Conservation (phyloP, 2,888 invertebrate species). For the Ophion ellenae region DNA sequence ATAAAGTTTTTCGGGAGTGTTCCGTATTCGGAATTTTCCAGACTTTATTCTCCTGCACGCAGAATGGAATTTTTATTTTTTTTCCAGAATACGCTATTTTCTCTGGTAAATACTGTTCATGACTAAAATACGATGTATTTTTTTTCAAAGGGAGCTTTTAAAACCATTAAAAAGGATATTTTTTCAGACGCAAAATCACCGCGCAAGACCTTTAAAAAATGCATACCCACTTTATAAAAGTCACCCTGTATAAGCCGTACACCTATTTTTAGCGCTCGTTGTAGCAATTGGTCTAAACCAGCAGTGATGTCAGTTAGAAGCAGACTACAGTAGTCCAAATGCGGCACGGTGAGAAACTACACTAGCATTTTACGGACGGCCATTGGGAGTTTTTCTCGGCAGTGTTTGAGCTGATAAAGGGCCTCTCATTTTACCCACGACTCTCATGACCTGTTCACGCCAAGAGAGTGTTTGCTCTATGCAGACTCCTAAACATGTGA, state of each 20-base stretch:
- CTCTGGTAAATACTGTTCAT: no score
- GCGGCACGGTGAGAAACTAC: conserved; percentile 11
- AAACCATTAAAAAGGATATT: no score
- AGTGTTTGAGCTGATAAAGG: conserved; percentile 21
- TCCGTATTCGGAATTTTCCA: no score
- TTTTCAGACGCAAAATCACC: no score
- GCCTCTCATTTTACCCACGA: conserved; percentile 3
- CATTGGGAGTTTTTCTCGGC: not conserved
- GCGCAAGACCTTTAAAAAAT: no score
- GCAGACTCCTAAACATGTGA: conserved; percentile 7
- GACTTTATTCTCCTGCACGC: no score
- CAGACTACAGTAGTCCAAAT: conserved; percentile 38
- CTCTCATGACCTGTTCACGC: conserved; percentile 7
- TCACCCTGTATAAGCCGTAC: conserved; percentile 37
- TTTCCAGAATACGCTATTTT: no score
- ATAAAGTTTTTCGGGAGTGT: no score
- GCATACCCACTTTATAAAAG: no score
- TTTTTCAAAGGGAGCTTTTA: no score
- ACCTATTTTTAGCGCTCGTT: conserved; percentile 18
- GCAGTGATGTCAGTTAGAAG: conserved; percentile 22
- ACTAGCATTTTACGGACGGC: conserved; percentile 29
- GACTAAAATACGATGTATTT: no score
- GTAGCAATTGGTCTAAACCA: conserved; percentile 13
- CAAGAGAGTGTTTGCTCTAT: not conserved
- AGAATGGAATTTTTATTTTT: no score